Conservation (phyloP, 2,888 invertebrate genomes). For the Lamellibrachia satsuma region DNA sequence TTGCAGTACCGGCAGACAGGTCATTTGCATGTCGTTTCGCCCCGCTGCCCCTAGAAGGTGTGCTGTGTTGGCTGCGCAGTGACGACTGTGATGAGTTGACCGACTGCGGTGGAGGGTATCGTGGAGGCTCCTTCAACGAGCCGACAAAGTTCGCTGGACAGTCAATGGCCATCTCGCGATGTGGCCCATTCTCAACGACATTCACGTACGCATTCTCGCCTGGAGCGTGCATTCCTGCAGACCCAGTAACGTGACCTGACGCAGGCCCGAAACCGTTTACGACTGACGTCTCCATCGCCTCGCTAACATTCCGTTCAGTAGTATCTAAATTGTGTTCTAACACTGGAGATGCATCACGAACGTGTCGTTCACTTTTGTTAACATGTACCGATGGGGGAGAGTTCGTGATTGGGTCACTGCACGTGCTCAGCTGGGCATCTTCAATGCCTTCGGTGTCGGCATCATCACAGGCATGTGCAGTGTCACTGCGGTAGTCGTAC, state of each 20-base stretch:
- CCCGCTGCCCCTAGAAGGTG: neutral
- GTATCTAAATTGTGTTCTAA: neutral
- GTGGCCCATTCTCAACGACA: conserved; percentile 69
- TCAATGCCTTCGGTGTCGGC: neutral
- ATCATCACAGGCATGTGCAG: neutral
- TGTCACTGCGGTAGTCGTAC: neutral
- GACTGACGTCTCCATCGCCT: neutral
- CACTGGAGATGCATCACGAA: neutral
- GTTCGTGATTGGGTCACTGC: conserved; percentile 4
- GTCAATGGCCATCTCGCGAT: conserved; percentile 98
- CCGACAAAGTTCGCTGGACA: conserved; percentile 94
- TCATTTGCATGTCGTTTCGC: no score
- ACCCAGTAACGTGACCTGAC: neutral
- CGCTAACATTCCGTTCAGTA: neutral
- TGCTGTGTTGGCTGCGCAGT: neutral
- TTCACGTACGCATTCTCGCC: neutral
- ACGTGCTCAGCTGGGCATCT: neutral
- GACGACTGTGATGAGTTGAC: conserved; percentile 17
- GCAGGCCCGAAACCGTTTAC: neutral
- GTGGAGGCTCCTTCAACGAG: conserved; percentile 88
- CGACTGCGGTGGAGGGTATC: conserved; percentile 70
- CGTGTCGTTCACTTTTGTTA: neutral
- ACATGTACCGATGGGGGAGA: neutral
- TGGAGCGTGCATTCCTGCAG: neutral
- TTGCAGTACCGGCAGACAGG: neutral